A percentile compares a stretch with the other conserved stretches of the same genome.
These are phyloP conservation scores for Pseudomyrmex gracilis DNA, from an alignment of 1,140 invertebrate genomes.

Conservation along the genomic window DNA sequence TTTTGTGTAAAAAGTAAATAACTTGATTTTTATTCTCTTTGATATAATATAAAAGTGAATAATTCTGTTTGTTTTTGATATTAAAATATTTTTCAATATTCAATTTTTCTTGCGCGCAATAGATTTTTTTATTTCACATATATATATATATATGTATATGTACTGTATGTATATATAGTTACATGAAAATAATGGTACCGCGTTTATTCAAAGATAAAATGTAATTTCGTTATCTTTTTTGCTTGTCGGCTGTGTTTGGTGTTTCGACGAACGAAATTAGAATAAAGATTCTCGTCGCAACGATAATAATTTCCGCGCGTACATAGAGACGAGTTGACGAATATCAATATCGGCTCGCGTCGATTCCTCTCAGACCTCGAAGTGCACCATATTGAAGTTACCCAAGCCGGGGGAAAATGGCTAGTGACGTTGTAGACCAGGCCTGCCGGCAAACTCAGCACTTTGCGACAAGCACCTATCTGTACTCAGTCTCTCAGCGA, in stretches of 20 bases:
- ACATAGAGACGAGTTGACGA: conserved; percentile 14
- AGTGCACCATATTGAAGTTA: conserved; percentile 32
- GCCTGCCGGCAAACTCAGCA: conserved; percentile 57
- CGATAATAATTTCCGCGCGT: conserved; percentile 22
- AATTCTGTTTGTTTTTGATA: too few relatives aligned
- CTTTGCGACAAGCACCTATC: conserved; percentile 63
- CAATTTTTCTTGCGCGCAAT: too few relatives aligned
- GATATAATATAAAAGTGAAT: too few relatives aligned
- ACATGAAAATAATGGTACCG: background rate
- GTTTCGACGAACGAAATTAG: background rate
- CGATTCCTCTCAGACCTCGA: conserved; percentile 21
- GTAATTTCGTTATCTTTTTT: background rate
- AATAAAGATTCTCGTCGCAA: conserved; percentile 7
- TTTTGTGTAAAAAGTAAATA: too few relatives aligned
- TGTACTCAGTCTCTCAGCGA: conserved; percentile 47
- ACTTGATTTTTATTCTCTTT: too few relatives aligned
- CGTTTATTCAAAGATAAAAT: background rate
- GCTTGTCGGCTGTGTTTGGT: background rate
- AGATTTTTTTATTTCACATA: too few relatives aligned
- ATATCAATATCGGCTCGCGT: conserved; percentile 41
- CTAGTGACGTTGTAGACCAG: conserved; percentile 18
- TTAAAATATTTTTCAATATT: too few relatives aligned
- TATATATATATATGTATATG: too few relatives aligned
- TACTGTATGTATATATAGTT: too few relatives aligned
- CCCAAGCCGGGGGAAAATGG: conserved; percentile 34